These are phyloP conservation scores for Hippocampus guttulatus DNA, from an alignment of 2,113 vertebrate species.

Conservation along the genomic window DNA sequence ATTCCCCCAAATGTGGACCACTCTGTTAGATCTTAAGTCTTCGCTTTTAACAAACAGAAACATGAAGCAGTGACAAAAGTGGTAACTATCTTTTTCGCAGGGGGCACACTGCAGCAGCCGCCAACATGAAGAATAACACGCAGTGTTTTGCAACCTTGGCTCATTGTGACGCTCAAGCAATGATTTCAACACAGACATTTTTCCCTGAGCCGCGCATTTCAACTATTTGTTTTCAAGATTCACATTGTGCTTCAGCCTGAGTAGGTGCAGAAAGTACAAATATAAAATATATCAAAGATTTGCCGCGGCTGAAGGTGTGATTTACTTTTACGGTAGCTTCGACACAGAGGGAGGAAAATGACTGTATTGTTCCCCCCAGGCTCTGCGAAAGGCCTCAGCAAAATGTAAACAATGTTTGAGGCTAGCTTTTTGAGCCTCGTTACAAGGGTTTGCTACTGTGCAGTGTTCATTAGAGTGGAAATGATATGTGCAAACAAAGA, in stretches of 20 bases:
- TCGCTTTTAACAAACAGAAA: conserved; percentile 22
- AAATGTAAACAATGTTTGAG: conserved; percentile 63
- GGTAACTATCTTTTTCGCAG: conserved; percentile 42
- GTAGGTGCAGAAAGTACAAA: conserved; percentile 21
- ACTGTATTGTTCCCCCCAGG: conserved; percentile 26
- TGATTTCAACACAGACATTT: conserved; percentile 42
- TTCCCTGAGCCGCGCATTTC: conserved; percentile 32
- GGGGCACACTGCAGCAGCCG: conserved; percentile 6
- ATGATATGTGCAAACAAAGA: conserved; percentile 74
- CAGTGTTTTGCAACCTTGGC: not conserved
- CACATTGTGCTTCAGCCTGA: conserved; percentile 25
- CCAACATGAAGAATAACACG: not conserved
- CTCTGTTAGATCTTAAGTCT: conserved; percentile 37
- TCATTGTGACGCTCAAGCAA: not conserved
- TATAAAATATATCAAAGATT: conserved; percentile 52
- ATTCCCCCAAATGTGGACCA: conserved; percentile 34
- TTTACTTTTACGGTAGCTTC: conserved; percentile 26
- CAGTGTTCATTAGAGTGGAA: conserved; percentile 68
- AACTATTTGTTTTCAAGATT: conserved; percentile 43
- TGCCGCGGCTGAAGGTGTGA: conserved; percentile 17
- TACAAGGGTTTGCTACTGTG: conserved; percentile 53
- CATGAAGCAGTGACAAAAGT: conserved; percentile 23
- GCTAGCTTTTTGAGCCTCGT: conserved; percentile 54
- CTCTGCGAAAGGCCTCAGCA: conserved; percentile 25
- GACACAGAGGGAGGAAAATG: conserved; percentile 24